phyloP scores from a whole-genome alignment of 2,113 vertebrate genomes.

The Gopherus flavomarginatus region DNA sequence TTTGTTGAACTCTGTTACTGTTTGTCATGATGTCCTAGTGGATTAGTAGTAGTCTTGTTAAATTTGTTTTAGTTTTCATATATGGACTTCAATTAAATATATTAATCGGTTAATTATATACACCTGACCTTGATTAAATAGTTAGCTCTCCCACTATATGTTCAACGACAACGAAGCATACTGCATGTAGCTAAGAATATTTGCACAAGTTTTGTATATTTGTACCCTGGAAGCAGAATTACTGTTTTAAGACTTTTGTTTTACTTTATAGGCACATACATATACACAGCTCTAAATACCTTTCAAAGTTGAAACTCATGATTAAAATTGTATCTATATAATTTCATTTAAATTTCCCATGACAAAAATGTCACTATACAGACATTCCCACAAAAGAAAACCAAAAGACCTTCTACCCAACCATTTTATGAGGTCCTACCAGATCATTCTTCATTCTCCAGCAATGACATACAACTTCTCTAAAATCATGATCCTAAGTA shows the following conservation, averaged over 20 bases:
- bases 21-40: conserved; percentile 21
- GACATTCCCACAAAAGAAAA: conserved; percentile 11
- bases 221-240: neutral
- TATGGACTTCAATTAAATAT: neutral
- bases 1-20: conserved; percentile 1
- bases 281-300: neutral
- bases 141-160: neutral
- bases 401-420: neutral
- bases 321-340: neutral
- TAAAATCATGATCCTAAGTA: conserved; percentile 58
- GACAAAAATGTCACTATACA: neutral
- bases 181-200: neutral
- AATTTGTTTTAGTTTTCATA: neutral
- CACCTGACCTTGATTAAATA: conserved; percentile 28
- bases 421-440: conserved; percentile 15
- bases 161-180: neutral
- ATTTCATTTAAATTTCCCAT: neutral
- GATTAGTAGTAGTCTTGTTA: conserved; percentile 4
- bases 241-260: neutral
- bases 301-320: neutral
- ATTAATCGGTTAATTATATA: conserved; percentile 5
- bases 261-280: neutral
- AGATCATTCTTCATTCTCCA: conserved; percentile 1
- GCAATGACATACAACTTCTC: neutral
- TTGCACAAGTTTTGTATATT: neutral